Percentiles rank a stretch among this genome's conserved stretches.
These are phyloP conservation scores for Omphaloscelis lunosa DNA, from an alignment of 2,888 invertebrate genomes.

Conservation along the genomic window DNA sequence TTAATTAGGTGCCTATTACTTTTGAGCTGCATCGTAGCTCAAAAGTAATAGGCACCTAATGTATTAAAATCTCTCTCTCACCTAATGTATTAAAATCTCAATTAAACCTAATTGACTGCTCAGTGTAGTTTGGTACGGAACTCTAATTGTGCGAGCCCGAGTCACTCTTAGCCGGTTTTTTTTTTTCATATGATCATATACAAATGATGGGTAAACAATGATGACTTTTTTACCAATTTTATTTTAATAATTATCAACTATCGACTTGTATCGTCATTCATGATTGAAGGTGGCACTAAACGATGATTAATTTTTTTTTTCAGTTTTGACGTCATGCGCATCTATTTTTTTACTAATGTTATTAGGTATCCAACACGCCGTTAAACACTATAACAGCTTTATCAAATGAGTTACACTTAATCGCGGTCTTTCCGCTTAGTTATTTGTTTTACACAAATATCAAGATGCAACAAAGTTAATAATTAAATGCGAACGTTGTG, in stretches of 20 bases:
- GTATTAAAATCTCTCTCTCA: no score
- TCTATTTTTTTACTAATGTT: conserved; percentile 20
- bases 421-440: conserved; percentile 73
- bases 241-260: background rate
- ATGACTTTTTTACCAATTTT: background rate
- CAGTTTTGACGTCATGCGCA: background rate
- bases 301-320: no score
- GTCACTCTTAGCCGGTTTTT: no score
- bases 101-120: no score
- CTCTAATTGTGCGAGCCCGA: background rate
- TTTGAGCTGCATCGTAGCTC: no score
- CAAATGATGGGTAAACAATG: background rate
- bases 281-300: background rate
- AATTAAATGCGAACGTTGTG: conserved; percentile 83
- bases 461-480: conserved; percentile 70
- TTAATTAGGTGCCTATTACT: background rate
- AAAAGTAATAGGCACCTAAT: no score
- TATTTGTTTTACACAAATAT: conserved; percentile 85
- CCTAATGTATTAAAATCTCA: no score
- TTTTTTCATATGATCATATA: background rate
- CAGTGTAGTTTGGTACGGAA: background rate
- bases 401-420: conserved; percentile 76
- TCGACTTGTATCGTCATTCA: background rate
- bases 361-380: conserved; percentile 26
- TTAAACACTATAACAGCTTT: conserved; percentile 54